A percentile compares a stretch with the other conserved stretches of the same genome.
Conservation (phyloP, 2,113 vertebrate species). For the Gnathonemus echidnorhynchus region DNA sequence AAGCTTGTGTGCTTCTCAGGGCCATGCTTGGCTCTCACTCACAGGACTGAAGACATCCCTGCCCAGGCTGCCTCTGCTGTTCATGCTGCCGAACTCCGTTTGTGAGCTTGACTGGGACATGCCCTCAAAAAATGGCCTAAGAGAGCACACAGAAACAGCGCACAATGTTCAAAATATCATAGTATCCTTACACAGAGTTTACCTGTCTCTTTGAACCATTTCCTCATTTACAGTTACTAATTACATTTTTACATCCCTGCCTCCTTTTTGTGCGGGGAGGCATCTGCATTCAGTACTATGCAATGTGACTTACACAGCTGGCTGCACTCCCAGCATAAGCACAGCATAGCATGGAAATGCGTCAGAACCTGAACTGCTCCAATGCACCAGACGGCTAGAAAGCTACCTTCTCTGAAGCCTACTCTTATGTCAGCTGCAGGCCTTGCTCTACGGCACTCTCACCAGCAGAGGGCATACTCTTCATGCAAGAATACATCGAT, state of each 20-base stretch:
- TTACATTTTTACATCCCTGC: not conserved
- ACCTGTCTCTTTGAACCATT: not conserved
- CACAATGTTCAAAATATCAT: not conserved
- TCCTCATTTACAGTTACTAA: not conserved
- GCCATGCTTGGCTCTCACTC: slow-evolving; percentile 37
- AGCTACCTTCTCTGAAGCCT: not conserved
- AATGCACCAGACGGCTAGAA: not conserved
- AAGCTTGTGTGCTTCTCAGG: not conserved
- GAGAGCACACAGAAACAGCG: not conserved
- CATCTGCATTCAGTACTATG: not conserved
- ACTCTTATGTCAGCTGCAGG: too few relatives aligned
- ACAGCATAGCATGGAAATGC: not conserved
- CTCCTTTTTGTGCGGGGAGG: not conserved
- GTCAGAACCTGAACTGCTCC: not conserved
- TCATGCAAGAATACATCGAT: not conserved
- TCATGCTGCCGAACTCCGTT: slow-evolving; percentile 86
- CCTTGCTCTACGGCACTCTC: not conserved
- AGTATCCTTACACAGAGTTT: not conserved
- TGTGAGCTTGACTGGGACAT: slow-evolving; percentile 92
- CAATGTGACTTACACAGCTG: not conserved
- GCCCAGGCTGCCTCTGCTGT: slow-evolving; percentile 80
- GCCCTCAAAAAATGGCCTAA: slow-evolving; percentile 88
- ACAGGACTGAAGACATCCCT: slow-evolving; percentile 76
- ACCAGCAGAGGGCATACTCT: not conserved
- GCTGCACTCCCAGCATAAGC: not conserved